phyloP scores from a whole-genome alignment of 1,140 invertebrate genomes.

The Periplaneta americana region DNA sequence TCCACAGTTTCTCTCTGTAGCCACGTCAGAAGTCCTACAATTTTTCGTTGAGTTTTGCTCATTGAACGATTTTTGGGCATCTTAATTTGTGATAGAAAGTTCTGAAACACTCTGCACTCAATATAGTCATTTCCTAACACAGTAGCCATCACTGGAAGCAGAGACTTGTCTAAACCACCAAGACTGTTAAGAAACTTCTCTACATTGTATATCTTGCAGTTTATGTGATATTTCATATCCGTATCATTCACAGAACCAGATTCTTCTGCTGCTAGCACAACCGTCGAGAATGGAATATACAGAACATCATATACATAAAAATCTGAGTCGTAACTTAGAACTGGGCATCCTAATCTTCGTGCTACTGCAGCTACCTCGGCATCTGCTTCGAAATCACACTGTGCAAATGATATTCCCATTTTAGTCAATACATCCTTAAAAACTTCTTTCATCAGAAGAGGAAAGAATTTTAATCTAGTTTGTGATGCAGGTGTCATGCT shows the following conservation, averaged over 20 bases:
- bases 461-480: slow-evolving; percentile 51
- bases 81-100: slow-evolving; percentile 63
- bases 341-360: slow-evolving; percentile 68
- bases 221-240: slow-evolving; percentile 32
- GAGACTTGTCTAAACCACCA: slow-evolving; percentile 53
- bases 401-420: slow-evolving; percentile 55
- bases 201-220: slow-evolving; percentile 65
- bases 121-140: slow-evolving; percentile 86
- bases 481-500: slow-evolving; percentile 36
- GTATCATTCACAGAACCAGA: slow-evolving; percentile 19
- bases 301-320: slow-evolving; percentile 81
- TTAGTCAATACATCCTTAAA: slow-evolving; percentile 62
- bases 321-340: slow-evolving; percentile 86
- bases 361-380: slow-evolving; percentile 74
- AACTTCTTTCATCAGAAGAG: slow-evolving; percentile 61
- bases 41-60: slow-evolving; percentile 51
- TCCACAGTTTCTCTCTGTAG: slow-evolving; percentile 60
- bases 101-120: slow-evolving; percentile 54
- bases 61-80: slow-evolving; percentile 49
- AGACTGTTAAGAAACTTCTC: slow-evolving; percentile 61
- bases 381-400: slow-evolving; percentile 84
- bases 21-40: slow-evolving; percentile 67
- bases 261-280: slow-evolving; percentile 38
- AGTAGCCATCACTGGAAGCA: slow-evolving; percentile 72
- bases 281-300: slow-evolving; percentile 71